Percentiles rank a stretch among this genome's conserved stretches.
Evolutionary conservation across 2,888 invertebrate genomes (phyloP).

Genomic region (Cheilosia scutellata): DNA sequence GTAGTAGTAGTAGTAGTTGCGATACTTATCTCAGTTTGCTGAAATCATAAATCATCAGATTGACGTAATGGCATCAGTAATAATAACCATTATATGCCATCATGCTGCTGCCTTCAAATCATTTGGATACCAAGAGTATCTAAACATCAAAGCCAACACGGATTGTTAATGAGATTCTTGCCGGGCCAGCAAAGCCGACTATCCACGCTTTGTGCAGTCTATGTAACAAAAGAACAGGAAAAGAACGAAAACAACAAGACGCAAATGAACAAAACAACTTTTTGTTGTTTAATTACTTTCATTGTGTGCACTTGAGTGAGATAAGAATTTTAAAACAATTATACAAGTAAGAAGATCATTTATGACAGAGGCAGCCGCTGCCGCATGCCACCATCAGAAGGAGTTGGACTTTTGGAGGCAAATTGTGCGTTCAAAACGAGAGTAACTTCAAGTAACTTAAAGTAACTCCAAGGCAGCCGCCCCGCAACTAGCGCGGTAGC

Average conservation of each 20-base stretch:
- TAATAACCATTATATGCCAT: constrained; percentile 67
- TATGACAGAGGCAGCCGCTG: constrained; percentile 25
- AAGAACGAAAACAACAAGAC: constrained; percentile 39
- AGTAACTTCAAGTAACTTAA: constrained; percentile 36
- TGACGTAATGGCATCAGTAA: constrained; percentile 71
- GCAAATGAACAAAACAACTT: constrained; percentile 13
- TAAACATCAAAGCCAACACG: constrained; percentile 36
- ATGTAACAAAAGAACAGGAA: constrained; percentile 67
- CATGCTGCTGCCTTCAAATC: constrained; percentile 49
- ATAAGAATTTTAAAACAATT: constrained; percentile 67
- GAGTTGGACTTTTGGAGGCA: background rate
- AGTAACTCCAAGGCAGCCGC: too few species aligned
- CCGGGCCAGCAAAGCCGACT: constrained; percentile 27
- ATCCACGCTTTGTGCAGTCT: background rate
- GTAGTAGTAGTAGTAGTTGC: too few species aligned
- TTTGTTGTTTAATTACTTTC: constrained; percentile 69
- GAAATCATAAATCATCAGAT: constrained; percentile 75
- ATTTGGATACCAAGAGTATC: constrained; percentile 35
- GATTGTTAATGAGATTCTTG: constrained; percentile 67
- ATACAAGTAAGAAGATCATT: constrained; percentile 63
- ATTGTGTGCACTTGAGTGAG: constrained; percentile 63
- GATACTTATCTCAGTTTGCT: constrained; percentile 68
- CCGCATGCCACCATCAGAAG: too few species aligned
- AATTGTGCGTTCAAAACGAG: constrained; percentile 49
- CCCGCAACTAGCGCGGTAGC: constrained; percentile 15